Evolutionary conservation across 2,113 vertebrate species (phyloP), one percentile per base, ranked within the genome.

Genomic region (Pelusios castaneus): DNA sequence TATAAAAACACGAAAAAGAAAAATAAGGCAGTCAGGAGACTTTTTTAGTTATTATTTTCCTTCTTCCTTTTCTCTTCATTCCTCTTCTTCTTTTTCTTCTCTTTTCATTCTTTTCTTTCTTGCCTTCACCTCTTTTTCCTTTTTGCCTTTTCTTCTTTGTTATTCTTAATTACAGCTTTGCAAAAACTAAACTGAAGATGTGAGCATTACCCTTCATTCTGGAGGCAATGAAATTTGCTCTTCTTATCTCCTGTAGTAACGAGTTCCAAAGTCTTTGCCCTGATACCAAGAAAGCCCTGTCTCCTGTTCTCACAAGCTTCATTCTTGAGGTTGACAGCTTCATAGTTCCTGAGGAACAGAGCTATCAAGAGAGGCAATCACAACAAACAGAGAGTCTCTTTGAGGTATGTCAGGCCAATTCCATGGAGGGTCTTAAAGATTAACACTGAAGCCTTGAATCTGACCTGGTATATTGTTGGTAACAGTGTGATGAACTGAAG

Each of bases 241-340:
- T 45, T 52, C 84, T 91, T 87, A 87, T 91, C 89, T 87, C 70
- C 47, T 70, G 76, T 70, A 82, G 84, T 91, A 91, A 91, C 87
- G 89, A 82, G 70, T 75, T 87, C 84, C 79, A 91, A 91, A 91
- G 67, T 84, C 47, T 77, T 55, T 22, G 78, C 80, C 55, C 84
- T 82, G 54, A 81, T 91, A 80, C 63, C 47, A 31, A 63, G 89
- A 91, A 87, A 87, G 79, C 45, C 79, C 84, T 47, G 67, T 16
- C 22, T 82, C 89, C 86, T 45, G 6, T 91, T 91, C 85, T 91
- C 89, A 91, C 55, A 82, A 77, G 67, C 84, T 77, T 82, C 84
- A 91, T 79, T 85, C 84, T 77, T 82, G 84, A 87, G 79, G 77
- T 87, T 87, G 89, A 91, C 89, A 91, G 89, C 84, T 91, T 91